These are phyloP conservation scores for Aulostomus chinensis DNA, from an alignment of 2,797 vertebrate genomes.

Conservation along the genomic window DNA sequence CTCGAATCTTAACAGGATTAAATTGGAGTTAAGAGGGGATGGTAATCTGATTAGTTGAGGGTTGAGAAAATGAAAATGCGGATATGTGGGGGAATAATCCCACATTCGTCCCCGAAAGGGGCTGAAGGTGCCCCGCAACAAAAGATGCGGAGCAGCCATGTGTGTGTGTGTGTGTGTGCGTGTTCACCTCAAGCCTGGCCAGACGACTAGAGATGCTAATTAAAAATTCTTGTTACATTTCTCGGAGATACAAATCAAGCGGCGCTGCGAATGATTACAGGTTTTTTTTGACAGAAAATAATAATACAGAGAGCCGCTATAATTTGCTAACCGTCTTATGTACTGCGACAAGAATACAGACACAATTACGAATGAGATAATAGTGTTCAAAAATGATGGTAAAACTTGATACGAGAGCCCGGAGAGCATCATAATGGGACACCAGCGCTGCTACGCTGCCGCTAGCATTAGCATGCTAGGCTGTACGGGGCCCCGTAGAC, in stretches of 20 bases:
- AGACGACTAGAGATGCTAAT: too few relatives aligned
- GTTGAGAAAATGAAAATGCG: slow-evolving; percentile 55
- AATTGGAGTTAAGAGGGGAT: slow-evolving; percentile 31
- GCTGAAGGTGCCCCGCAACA: slow-evolving; percentile 46
- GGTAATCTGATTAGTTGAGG: slow-evolving; percentile 58
- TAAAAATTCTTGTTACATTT: too few relatives aligned
- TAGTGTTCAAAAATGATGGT: too few relatives aligned
- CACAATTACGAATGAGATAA: too few relatives aligned
- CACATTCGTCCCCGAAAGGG: slow-evolving; percentile 3
- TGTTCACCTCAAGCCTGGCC: too few relatives aligned
- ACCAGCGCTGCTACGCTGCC: neutral
- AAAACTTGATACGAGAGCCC: neutral
- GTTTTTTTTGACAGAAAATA: too few relatives aligned
- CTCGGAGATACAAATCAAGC: too few relatives aligned
- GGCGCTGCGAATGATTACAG: too few relatives aligned
- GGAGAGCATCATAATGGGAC: slow-evolving; percentile 29
- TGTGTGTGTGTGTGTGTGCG: neutral
- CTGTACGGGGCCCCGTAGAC: slow-evolving; percentile 36
- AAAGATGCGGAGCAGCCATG: slow-evolving; percentile 30
- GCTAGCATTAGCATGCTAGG: slow-evolving; percentile 64
- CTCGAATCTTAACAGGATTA: slow-evolving; percentile 50
- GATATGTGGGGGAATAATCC: slow-evolving; percentile 36
- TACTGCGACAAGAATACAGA: too few relatives aligned
- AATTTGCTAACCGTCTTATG: too few relatives aligned
- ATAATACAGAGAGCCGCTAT: too few relatives aligned